Base-by-base conservation (phyloP, 2,888 invertebrate genomes). In the Stenotaenia linearis region DNA sequence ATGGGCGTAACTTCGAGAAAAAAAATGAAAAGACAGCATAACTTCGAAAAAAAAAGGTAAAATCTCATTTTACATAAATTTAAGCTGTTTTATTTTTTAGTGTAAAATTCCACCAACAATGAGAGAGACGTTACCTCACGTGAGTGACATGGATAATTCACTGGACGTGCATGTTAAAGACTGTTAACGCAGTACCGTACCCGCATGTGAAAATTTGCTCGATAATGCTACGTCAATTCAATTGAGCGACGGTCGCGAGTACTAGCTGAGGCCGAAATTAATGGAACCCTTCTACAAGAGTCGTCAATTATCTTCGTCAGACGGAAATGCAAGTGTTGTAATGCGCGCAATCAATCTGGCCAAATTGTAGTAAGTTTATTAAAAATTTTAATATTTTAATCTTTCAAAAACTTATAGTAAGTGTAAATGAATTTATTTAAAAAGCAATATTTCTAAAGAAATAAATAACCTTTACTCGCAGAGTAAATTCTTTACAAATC, bases 81-180 rank as follows among this genome's bases (percentile, higher is more conserved):
- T 1, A n/a, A 1, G 7, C 18, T 18, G 5, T 18, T 50, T 40
- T 40, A 15, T n/a, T n/a, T n/a, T n/a, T n/a, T n/a, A n/a, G n/a
- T n/a, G n/a, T n/a, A n/a, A n/a, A n/a, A n/a, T n/a, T 79, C 89
- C 90, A 9, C 90, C 92, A 56, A 90, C 90, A 85, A 90, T 92
- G 80, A 92, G 92, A 7, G 91, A 92, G 83, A 90, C 91, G 80
- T 87, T 92, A 28, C 91, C 91, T 0, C 92, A 91, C 85, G 87
- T 92, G 78, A 91, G 90, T 83, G 92, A 92, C 84, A 85, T 88
- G 0, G 89, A 90, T 77, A 89, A 88, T 40, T 89, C 90, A 80
- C 92, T 91, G 84, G 91, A 91, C 84, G 86, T 92, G 6, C 89
- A 89, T 83, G 91, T 92, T 37, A 89, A 91, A 80, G 92, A 92